A percentile compares a stretch with the other conserved stretches of the same genome.
Evolutionary conservation across 1,140 invertebrate genomes (phyloP).

Genomic region (Scaptomyza hsui): DNA sequence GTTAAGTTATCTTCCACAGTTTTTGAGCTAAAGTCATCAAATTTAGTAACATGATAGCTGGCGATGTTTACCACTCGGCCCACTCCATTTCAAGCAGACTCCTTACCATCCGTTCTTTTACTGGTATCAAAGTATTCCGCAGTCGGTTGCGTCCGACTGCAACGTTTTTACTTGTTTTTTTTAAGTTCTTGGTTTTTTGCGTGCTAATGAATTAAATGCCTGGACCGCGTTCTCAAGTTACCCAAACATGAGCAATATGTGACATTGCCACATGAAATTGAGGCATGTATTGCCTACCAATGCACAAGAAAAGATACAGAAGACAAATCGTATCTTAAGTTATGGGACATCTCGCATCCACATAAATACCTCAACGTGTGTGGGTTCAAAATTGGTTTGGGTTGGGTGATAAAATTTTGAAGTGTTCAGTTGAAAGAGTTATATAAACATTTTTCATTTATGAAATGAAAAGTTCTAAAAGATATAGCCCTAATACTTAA

Average conservation of each 20-base stretch:
- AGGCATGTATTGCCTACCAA: conserved; percentile 17
- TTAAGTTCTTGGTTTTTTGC: conserved; percentile 44
- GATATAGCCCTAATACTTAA: too few species aligned
- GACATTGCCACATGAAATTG: conserved; percentile 56
- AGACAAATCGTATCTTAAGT: conserved; percentile 57
- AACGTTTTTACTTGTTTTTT: too few species aligned
- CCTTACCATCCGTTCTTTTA: too few species aligned
- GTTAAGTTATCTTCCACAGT: too few species aligned
- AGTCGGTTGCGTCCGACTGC: too few species aligned
- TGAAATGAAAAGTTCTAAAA: too few species aligned
- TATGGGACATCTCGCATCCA: conserved; percentile 58
- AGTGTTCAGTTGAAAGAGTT: conserved; percentile 14
- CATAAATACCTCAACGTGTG: conserved; percentile 79
- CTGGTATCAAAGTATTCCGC: too few species aligned
- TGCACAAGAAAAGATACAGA: conserved; percentile 47
- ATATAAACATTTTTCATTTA: not conserved
- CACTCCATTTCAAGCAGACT: too few species aligned
- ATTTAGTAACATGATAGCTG: too few species aligned
- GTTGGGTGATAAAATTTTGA: conserved; percentile 1
- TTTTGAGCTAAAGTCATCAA: too few species aligned
- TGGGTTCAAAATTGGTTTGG: conserved; percentile 58
- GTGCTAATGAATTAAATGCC: too few species aligned
- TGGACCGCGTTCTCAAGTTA: conserved; percentile 75
- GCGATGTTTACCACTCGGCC: too few species aligned
- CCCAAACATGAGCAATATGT: conserved; percentile 70